phyloP scores from a whole-genome alignment of 30 jellyfish, hydroid and myxozoan genomes.

The Aurelia sp. region DNA sequence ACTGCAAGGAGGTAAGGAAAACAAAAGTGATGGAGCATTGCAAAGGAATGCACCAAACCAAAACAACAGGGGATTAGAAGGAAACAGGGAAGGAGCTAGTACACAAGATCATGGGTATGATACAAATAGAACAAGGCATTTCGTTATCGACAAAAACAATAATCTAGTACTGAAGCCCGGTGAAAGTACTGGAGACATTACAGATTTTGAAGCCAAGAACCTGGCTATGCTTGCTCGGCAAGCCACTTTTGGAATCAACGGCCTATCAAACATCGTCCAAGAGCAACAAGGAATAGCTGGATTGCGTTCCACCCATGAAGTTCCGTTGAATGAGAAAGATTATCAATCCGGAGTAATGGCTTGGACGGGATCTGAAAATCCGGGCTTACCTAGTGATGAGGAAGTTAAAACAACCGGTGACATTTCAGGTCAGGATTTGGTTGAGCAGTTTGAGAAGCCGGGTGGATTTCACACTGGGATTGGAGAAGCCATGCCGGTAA shows the following conservation, averaged over 20 bases:
- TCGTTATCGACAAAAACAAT: constrained; percentile 48
- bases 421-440: constrained; percentile 50
- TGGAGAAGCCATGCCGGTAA: too few relatives aligned
- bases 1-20: too few relatives aligned
- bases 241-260: constrained; percentile 50
- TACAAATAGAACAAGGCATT: constrained; percentile 62
- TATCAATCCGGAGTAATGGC: constrained; percentile 60
- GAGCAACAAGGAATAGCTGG: constrained; percentile 52
- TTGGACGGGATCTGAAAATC: constrained; percentile 69
- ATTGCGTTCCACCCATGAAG: constrained; percentile 17
- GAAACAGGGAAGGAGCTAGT: background rate
- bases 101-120: constrained; percentile 14
- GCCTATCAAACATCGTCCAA: constrained; percentile 28
- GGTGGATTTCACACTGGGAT: too few relatives aligned
- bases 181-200: constrained; percentile 33
- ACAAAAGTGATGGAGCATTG: background rate
- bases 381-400: constrained; percentile 59
- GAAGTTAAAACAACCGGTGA: constrained; percentile 42
- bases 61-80: background rate
- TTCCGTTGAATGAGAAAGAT: constrained; percentile 20
- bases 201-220: constrained; percentile 45
- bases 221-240: constrained; percentile 39
- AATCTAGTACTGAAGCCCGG: constrained; percentile 68
- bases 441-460: constrained; percentile 44
- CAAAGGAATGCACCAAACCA: background rate